Evolutionary conservation across 2,797 vertebrate species (phyloP).

Genomic region (Rhinatrema bivittatum): DNA sequence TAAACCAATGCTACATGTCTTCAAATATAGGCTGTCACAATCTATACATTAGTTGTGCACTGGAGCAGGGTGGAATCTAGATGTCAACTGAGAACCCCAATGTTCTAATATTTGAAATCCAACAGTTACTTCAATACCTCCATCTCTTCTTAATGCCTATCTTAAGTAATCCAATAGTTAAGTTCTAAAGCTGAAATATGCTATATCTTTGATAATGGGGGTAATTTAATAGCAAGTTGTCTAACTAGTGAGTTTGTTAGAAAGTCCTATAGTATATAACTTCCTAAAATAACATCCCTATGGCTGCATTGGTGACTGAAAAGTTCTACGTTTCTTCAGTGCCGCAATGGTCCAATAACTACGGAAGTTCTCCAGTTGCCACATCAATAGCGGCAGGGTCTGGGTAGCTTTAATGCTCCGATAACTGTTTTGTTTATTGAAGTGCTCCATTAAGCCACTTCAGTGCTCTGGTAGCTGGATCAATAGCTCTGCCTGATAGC

Average conservation of each 20-base stretch:
- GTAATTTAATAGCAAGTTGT: not conserved
- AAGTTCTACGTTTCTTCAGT: not conserved
- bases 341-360: slow-evolving; percentile 11
- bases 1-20: no score
- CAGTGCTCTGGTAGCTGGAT: slow-evolving; percentile 13
- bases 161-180: no score
- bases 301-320: not conserved
- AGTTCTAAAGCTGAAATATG: no score
- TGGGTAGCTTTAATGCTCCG: slow-evolving; percentile 17
- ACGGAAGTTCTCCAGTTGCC: slow-evolving; percentile 9
- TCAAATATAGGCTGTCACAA: no score
- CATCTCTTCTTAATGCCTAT: no score
- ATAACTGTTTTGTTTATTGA: slow-evolving; percentile 18
- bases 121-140: no score
- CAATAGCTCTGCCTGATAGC: slow-evolving; percentile 13
- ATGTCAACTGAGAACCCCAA: no score
- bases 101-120: no score
- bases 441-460: slow-evolving; percentile 9
- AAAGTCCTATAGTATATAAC: not conserved
- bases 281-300: not conserved
- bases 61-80: no score
- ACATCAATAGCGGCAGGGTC: slow-evolving; percentile 6
- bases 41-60: no score
- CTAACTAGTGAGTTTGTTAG: not conserved
- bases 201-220: not conserved